Conservation (phyloP, 2,797 vertebrate genomes). For the Diplodus puntazzo region DNA sequence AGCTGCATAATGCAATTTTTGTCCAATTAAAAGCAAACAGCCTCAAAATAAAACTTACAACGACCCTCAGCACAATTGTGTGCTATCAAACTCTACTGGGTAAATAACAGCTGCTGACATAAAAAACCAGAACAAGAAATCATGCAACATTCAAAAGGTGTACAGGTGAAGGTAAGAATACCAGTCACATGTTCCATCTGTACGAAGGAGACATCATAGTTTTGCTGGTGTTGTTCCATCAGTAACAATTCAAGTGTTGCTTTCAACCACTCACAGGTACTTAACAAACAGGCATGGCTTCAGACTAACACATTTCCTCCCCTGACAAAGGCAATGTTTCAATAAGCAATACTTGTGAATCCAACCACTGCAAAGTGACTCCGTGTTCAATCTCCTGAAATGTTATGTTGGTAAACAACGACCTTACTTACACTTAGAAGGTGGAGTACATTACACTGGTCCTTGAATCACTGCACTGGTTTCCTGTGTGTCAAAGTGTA, state of each 20-base stretch:
- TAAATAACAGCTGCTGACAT: not conserved
- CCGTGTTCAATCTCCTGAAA: not conserved
- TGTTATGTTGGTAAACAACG: not conserved
- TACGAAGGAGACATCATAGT: not conserved
- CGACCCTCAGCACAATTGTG: not conserved
- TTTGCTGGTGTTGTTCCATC: slow-evolving; percentile 8
- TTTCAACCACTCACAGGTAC: slow-evolving; percentile 17
- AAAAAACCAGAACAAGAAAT: not conserved
- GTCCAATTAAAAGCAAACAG: not conserved
- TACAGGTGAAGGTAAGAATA: not conserved
- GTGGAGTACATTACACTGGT: too few relatives aligned
- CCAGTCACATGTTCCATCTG: slow-evolving; percentile 4
- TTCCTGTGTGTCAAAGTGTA: too few relatives aligned
- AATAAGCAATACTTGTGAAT: not conserved
- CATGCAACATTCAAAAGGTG: not conserved
- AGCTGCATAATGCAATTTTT: slow-evolving; percentile 2
- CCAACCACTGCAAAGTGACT: not conserved
- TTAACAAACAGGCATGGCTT: slow-evolving; percentile 23
- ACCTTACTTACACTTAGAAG: not conserved
- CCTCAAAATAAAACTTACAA: not conserved
- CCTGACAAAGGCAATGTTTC: slow-evolving; percentile 7
- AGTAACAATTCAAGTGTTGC: slow-evolving; percentile 21
- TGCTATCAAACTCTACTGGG: not conserved
- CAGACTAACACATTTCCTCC: slow-evolving; percentile 15
- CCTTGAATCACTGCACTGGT: too few relatives aligned